Evolutionary conservation across 2,888 invertebrate species (phyloP).

Genomic region (Linnaemya tessellans): DNA sequence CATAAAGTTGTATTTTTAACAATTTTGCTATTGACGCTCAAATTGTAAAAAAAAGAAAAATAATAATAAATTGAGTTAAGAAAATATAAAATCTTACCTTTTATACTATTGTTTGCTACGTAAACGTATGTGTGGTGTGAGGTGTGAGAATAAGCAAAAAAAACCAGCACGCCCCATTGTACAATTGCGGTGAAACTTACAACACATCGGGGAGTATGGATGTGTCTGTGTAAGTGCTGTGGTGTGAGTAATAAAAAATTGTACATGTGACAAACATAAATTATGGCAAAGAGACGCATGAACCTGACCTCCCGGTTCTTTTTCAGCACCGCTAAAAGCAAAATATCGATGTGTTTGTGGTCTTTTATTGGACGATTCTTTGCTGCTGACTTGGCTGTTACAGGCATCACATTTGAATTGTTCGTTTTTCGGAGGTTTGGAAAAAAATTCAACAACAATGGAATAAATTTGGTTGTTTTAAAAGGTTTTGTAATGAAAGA

Average conservation of each 20-base stretch:
- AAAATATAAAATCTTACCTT: conserved; percentile 65
- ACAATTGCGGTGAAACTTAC: conserved; percentile 54
- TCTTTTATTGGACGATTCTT: conserved; percentile 3
- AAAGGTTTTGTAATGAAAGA: neutral
- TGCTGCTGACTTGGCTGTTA: conserved; percentile 19
- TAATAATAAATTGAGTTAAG: conserved; percentile 32
- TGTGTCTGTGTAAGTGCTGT: neutral
- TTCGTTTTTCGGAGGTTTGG: conserved; percentile 5
- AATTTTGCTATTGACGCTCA: conserved; percentile 59
- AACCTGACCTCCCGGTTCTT: neutral
- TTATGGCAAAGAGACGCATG: conserved; percentile 55
- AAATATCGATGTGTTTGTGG: conserved; percentile 41
- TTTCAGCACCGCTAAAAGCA: neutral
- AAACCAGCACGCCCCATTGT: conserved; percentile 49
- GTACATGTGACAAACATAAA: conserved; percentile 66
- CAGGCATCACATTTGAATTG: conserved; percentile 34
- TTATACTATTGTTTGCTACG: conserved; percentile 11
- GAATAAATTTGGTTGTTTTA: neutral
- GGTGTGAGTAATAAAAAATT: conserved; percentile 46
- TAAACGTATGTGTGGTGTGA: neutral
- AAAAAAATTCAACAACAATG: conserved; percentile 34
- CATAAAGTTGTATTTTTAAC: conserved; percentile 58
- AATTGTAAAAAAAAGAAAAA: conserved; percentile 26
- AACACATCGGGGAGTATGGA: conserved; percentile 1
- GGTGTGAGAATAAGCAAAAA: neutral